Conservation (phyloP, 64 coral and sea anemone genomes). For the Porites lutea region DNA sequence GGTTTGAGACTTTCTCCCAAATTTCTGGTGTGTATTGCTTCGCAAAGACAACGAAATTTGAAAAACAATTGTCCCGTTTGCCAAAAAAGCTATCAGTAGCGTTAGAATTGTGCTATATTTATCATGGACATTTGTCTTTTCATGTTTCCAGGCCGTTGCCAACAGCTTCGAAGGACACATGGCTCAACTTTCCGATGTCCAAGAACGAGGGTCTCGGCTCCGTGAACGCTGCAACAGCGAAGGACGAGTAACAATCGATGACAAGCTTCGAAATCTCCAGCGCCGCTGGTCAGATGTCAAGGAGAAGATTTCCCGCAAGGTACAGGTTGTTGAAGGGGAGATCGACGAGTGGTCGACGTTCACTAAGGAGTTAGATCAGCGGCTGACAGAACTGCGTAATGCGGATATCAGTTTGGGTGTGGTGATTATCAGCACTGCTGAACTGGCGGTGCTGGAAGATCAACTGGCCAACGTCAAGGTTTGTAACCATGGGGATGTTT, state of each 20-base stretch:
- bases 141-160: constrained; percentile 64
- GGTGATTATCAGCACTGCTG: constrained; percentile 73
- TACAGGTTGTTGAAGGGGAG: constrained; percentile 64
- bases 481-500: not conserved
- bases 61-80: too few species aligned
- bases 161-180: constrained; percentile 93
- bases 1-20: too few species aligned
- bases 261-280: constrained; percentile 61
- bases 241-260: constrained; percentile 64
- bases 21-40: too few species aligned
- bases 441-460: constrained; percentile 73
- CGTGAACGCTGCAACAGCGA: constrained; percentile 85
- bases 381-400: constrained; percentile 76
- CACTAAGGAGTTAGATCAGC: constrained; percentile 71
- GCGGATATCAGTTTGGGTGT: constrained; percentile 84
- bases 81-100: too few species aligned
- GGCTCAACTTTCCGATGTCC: constrained; percentile 64
- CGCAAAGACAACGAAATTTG: too few species aligned
- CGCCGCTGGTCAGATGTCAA: constrained; percentile 78
- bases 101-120: too few species aligned
- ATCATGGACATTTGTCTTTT: not conserved
- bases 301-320: constrained; percentile 68
- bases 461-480: constrained; percentile 86
- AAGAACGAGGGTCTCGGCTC: constrained; percentile 55
- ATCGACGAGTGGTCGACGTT: constrained; percentile 70